Percentiles rank a stretch among this genome's conserved stretches.
Conservation (phyloP, 2,113 vertebrate genomes). For the Ornithorhynchus anatinus region DNA sequence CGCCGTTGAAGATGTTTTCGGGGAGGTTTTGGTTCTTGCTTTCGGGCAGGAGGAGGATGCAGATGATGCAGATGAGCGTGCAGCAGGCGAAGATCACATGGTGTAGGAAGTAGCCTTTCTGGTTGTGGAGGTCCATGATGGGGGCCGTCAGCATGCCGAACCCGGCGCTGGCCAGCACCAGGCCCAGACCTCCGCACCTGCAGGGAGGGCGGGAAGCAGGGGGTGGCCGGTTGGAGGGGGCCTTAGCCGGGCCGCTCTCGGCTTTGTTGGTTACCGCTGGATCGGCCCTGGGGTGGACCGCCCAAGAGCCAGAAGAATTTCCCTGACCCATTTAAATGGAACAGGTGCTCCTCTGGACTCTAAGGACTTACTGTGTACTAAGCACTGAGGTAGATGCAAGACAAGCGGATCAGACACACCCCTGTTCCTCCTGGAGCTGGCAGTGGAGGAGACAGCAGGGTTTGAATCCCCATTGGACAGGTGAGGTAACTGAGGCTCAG, state of each 20-base stretch:
- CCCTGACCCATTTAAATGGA: no score
- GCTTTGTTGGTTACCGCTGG: neutral
- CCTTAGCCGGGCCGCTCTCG: accelerated
- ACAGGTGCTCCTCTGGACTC: no score
- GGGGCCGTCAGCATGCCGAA: conserved; percentile 95
- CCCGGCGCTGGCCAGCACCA: conserved; percentile 93
- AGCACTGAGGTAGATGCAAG: no score
- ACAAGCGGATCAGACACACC: no score
- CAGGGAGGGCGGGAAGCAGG: neutral
- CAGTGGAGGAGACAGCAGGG: no score
- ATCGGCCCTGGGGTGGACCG: neutral
- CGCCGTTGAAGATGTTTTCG: conserved; percentile 88
- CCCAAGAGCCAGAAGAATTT: no score
- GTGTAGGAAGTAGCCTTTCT: conserved; percentile 98
- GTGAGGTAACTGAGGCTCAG: no score
- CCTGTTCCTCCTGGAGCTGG: no score
- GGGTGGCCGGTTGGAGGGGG: neutral
- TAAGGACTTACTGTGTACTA: no score
- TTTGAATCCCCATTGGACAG: no score
- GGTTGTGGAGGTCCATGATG: conserved; percentile 98
- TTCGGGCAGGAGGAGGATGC: conserved; percentile 94
- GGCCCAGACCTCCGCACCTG: conserved; percentile 92
- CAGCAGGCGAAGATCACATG: conserved; percentile 98
- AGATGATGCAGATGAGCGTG: conserved; percentile 98
- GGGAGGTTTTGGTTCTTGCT: conserved; percentile 90